Percentiles rank a stretch among this genome's conserved stretches.
Evolutionary conservation across 2,888 invertebrate genomes (phyloP).

Genomic region (Sarcophaga subvicina): DNA sequence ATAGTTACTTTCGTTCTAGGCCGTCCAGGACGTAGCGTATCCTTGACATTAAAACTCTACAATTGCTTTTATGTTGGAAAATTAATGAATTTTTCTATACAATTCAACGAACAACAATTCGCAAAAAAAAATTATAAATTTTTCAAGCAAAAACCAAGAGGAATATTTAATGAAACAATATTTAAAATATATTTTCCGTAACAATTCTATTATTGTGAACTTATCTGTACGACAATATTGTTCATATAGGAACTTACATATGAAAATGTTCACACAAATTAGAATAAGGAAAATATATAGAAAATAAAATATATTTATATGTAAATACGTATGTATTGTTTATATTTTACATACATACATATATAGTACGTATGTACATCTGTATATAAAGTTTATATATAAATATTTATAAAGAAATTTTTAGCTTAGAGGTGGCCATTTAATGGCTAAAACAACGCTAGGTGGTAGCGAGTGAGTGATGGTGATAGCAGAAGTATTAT

Average conservation of each 20-base stretch:
- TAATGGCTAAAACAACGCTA: slow-evolving; percentile 60
- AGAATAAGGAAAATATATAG: slow-evolving; percentile 25
- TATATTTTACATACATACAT: neutral
- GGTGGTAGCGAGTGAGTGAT: slow-evolving; percentile 12
- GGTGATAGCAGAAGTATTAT: slow-evolving; percentile 23
- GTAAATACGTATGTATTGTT: slow-evolving; percentile 10
- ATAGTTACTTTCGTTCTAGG: no score
- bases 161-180: no score
- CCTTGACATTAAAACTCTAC: no score
- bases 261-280: slow-evolving; percentile 40
- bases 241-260: slow-evolving; percentile 29
- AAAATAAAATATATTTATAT: slow-evolving; percentile 21
- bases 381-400: slow-evolving; percentile 47
- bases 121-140: no score
- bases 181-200: no score
- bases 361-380: neutral
- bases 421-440: slow-evolving; percentile 65
- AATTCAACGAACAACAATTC: no score
- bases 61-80: no score
- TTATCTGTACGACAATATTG: neutral
- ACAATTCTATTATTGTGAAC: neutral
- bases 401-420: slow-evolving; percentile 46
- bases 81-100: no score
- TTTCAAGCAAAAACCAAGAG: no score
- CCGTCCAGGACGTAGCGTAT: no score